Base-by-base conservation (phyloP, 2,888 invertebrate species). In the Machimus rusticus region DNA sequence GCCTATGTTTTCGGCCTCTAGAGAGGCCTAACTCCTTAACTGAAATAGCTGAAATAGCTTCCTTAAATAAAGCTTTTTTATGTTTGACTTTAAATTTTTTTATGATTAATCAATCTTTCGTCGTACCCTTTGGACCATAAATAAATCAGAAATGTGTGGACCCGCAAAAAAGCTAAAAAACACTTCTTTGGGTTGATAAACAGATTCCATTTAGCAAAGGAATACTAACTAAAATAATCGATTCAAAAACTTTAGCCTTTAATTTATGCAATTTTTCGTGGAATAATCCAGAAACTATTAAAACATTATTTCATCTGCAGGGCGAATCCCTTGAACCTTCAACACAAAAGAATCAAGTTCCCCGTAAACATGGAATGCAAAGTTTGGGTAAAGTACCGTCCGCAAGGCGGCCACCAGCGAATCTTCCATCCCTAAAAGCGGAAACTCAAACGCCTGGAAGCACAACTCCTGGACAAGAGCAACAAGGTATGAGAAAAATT, bases 291-390 rank as follows among this genome's bases (percentile, higher is more conserved):
- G 2, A 28, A 66, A 37, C 82, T 74, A 57, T 74, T 37, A 88
- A 85, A 28, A 86, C 37, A 78, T 84, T 43, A 88, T 87, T 87
- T 88, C 88, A 89, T 87, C 87, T 89, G 92, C 91, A 97, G 97
- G 97, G 97, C 92, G 97, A 97, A 94, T 96, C 96, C 93, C 96
- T 95, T 91, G 97, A 98, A 94, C 96, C 97, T 92, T 96, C 96
- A 92, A 96, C 96, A 93, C 96, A 96, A 92, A 97, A 97, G 94
- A 97, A 95, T 94, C 96, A 96, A 94, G 95, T 96, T 94, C 96
- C 96, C 93, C 97, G 97, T 94, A 99, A 99, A 96, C 98, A 99
- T 98, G 99, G 99, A 95, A 98, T 99, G 97, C 99, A 99, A 97
- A 97, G 97, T 95, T 96, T 99, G 96, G 99, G 99, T 94, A 99